Evolutionary conservation across 1,140 invertebrate genomes (phyloP), one percentile per base, ranked within the genome.

Genomic region (Drosophila parvula): DNA sequence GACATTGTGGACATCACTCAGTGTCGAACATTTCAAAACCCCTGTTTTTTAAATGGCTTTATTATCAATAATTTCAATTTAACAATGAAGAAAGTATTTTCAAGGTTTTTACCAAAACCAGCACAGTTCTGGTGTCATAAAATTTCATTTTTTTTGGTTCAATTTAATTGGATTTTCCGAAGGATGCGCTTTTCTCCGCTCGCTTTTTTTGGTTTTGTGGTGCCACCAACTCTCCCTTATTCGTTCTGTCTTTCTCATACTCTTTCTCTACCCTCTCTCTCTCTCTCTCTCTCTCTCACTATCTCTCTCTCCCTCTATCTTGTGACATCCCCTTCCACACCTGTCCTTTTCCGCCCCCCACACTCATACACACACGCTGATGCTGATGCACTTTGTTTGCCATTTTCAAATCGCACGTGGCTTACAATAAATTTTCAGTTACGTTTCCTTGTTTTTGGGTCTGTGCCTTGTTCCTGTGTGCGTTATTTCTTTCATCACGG

Each of bases 361-460:
- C 47, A 40, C 22, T n/a, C 38, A 51, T n/a, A 50, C 6, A 27
- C 45, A 47, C 30, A 41, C 67, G 62, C 34, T 41, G 41, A 45
- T 40, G 38, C 45, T 48, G 38, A 28, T 74, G 63, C 59, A 75
- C 60, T 79, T 82, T 82, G 80, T 79, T 82, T 79, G 81, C 70
- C 75, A 45, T 71, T 82, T 83, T 70, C 60, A 67, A 82, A 79
- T 82, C 70, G 75, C 60, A 83, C 81, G 70, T 83, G 80, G 80
- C 51, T 79, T 74, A 82, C 75, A 82, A 82, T 79, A 82, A 82
- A 79, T 83, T 79, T 82, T 60, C 75, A 76, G 80, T 82, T 83
- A 60, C 73, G 62, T 55, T 76, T 77, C 38, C 45, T 32, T 58
- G 59, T 64, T 64, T 61, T 61, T 74, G 16, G 18, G n/a, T 22